A percentile compares a stretch with the other conserved stretches of the same genome.
Conservation (phyloP, 2,888 invertebrate genomes). For the Drosophila kambysellisi region DNA sequence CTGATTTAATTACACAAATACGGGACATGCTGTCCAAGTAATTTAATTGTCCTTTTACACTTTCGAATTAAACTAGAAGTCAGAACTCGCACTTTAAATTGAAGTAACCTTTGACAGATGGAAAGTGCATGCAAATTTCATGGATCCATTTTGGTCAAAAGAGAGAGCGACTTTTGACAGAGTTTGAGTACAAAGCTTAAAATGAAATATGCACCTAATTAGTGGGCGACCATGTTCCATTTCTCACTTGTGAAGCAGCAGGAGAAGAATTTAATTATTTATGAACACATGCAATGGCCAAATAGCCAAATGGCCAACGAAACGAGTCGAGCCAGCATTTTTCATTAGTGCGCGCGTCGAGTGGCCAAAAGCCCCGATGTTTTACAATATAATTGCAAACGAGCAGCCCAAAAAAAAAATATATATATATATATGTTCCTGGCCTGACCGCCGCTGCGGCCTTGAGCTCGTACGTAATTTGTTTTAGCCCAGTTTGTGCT, state of each 20-base stretch:
- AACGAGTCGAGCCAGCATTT: conserved; percentile 54
- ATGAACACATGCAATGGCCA: conserved; percentile 70
- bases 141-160: conserved; percentile 54
- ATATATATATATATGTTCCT: conserved; percentile 12
- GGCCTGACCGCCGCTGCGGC: conserved; percentile 69
- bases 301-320: conserved; percentile 14
- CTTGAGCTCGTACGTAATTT: conserved; percentile 74
- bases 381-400: conserved; percentile 72
- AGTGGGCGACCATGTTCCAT: conserved; percentile 66
- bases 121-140: conserved; percentile 56
- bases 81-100: conserved; percentile 1
- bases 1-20: not conserved
- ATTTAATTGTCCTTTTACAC: conserved; percentile 2
- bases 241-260: conserved; percentile 34
- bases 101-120: conserved; percentile 30
- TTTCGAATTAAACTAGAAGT: conserved; percentile 15
- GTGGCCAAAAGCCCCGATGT: conserved; percentile 47
- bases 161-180: conserved; percentile 42
- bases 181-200: conserved; percentile 35
- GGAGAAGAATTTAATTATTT: conserved; percentile 71
- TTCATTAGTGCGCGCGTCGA: conserved; percentile 69
- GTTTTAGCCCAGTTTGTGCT: conserved; percentile 56
- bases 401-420: conserved; percentile 31
- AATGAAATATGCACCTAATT: conserved; percentile 65
- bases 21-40: not conserved